These are phyloP conservation scores for Motacilla alba DNA, from an alignment of 2,113 vertebrate genomes.

Conservation along the genomic window DNA sequence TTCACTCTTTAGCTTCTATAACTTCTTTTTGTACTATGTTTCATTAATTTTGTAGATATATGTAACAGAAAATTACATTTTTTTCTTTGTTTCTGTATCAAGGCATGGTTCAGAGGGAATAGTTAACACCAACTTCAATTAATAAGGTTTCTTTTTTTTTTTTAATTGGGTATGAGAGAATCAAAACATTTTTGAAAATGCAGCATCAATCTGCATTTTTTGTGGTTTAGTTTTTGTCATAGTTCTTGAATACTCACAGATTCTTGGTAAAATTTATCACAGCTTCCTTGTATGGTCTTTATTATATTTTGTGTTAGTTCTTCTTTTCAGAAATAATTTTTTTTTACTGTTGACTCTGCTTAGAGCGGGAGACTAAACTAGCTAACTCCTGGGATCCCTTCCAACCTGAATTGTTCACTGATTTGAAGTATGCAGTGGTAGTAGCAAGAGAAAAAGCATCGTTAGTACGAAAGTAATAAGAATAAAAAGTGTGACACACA, in stretches of 20 bases:
- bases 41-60: not conserved
- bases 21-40: not conserved
- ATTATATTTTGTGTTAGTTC: not conserved
- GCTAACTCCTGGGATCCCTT: not conserved
- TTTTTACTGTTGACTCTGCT: not conserved
- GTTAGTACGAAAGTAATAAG: not conserved
- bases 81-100: not conserved
- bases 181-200: not conserved
- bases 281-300: not conserved
- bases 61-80: not conserved
- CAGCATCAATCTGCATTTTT: not conserved
- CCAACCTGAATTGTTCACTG: not conserved
- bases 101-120: not conserved
- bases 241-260: not conserved
- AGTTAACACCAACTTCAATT: not conserved
- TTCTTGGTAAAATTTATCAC: not conserved
- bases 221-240: not conserved
- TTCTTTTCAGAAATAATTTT: not conserved
- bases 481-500: not conserved
- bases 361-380: not conserved
- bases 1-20: not conserved
- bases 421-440: not conserved
- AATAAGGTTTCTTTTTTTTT: not conserved
- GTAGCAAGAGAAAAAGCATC: not conserved
- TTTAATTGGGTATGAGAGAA: not conserved